Base-by-base conservation (phyloP, 2,797 vertebrate genomes). In the Oryzias sinensis region DNA sequence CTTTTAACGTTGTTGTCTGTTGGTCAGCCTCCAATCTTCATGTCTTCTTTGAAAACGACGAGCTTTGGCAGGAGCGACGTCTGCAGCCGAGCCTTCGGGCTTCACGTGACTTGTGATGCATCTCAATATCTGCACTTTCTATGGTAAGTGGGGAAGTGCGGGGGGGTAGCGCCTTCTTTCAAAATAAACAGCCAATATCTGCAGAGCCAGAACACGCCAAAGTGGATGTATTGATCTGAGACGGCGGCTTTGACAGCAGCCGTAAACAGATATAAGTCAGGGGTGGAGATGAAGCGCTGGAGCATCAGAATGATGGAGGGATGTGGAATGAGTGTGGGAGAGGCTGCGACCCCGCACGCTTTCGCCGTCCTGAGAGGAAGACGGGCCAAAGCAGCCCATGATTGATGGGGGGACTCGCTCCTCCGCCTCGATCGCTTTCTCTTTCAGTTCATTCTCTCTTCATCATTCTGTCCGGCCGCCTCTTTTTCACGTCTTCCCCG, bases 341-440 rank as follows among this genome's bases (percentile, higher is more conserved):
- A 61, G 44, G 63, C 70, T 55, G 46, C 55, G 72, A 73, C 54
- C 51, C 65, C 37, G 44, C 14, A 43, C 25, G 17, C 47, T 9
- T 18, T 15, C 29, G n/a, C 48, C 74, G 73, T 80, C 82, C 81
- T 74, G 65, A 78, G 53, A 54, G 71, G 77, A 81, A 56, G 81
- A 65, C 72, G 47, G 74, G 81, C 73, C 68, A 63, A 81, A 87
- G 77, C 77, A 75, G 81, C 47, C n/a, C 55, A 49, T 86, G 85
- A 90, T 86, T 81, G 83, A 88, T 88, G 82, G 78, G 50, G 62
- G 59, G 20, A 25, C 65, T 29, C 51, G 1, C 29, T 16, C 7
- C 45, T 42, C 22, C 29, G 55, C 76, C 60, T 59, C 65, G 70
- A 82, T 82, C 70, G 74, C 75, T 70, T 79, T 76, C 74, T 60